A percentile compares a stretch with the other conserved stretches of the same genome.
Evolutionary conservation across 2,888 invertebrate species (phyloP).

Genomic region (Catocala nupta): DNA sequence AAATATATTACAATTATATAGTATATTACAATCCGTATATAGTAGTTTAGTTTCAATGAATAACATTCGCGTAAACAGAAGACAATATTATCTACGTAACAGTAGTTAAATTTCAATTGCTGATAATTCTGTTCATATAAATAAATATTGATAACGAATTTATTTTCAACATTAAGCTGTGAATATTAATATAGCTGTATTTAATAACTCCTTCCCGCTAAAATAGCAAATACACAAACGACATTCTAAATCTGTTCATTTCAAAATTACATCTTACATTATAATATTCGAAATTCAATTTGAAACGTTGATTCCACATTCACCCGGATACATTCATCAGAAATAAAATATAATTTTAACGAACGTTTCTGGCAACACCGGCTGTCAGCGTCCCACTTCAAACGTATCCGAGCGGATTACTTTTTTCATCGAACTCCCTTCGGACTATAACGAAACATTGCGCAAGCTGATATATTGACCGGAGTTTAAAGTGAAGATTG

Average conservation of each 20-base stretch:
- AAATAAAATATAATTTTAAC: constrained; percentile 12
- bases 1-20: too few species aligned
- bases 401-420: constrained; percentile 44
- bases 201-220: too few species aligned
- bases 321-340: constrained; percentile 16
- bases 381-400: constrained; percentile 41
- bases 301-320: constrained; percentile 9
- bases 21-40: too few species aligned
- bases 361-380: constrained; percentile 28
- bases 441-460: constrained; percentile 35
- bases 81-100: too few species aligned
- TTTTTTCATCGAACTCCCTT: constrained; percentile 41
- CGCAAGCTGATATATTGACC: constrained; percentile 33
- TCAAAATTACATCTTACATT: too few species aligned
- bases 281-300: constrained; percentile 14
- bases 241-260: too few species aligned
- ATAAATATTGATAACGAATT: too few species aligned
- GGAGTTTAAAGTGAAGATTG: constrained; percentile 24
- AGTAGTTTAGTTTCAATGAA: too few species aligned
- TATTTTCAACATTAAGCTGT: too few species aligned
- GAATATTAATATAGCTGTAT: too few species aligned
- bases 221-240: too few species aligned
- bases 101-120: neutral
- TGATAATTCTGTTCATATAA: neutral
- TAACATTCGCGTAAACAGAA: too few species aligned